Evolutionary conservation across 2,113 vertebrate species (phyloP), one percentile per base, ranked within the genome.

Genomic region (Alexandromys fortis): DNA sequence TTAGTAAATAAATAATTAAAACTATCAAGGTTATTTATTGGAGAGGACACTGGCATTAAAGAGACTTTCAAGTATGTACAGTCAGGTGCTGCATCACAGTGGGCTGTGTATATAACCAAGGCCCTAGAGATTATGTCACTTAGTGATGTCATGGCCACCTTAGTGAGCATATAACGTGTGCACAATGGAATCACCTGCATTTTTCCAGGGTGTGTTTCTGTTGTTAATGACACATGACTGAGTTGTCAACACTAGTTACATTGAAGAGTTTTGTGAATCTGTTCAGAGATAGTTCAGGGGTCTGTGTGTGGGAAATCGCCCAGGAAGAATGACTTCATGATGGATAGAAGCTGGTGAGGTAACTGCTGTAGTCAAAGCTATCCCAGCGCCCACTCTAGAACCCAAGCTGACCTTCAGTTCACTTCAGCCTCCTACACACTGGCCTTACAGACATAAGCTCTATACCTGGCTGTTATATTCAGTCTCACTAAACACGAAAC

Each of bases 191-290:
- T 42, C 28, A 21, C 28, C 28, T 79, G 26, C 14, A 26, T 68
- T 87, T 87, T 87, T 38, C 67, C 61, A 68, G 73, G 22, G 26
- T 35, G n/a, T 67, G 63, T 77, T 28, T 85, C 75, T 42, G 45
- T 10, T 47, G 35, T 77, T 78, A 35, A 35, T 0, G 1, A 42
- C 61, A 52, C 33, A 30, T 7, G 5, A 52, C 16, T 45, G 30
- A 0, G 0, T 45, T 52, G 9, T 72, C 42, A 14, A 35, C 24
- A 45, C 1, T 13, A 7, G 28, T 22, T 33, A 17, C 35, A 12
- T 42, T n/a, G 58, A 68, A 30, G 75, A 30, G 65, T 10, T 70
- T 14, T 35, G 9, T 38, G 47, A 28, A 61, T 26, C 4, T 22
- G 17, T 28, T 35, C 45, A 72, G 11, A 52, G 11, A 38, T 26